These are phyloP conservation scores for Hiodon alosoides DNA, from an alignment of 2,113 vertebrate genomes.

Conservation along the genomic window DNA sequence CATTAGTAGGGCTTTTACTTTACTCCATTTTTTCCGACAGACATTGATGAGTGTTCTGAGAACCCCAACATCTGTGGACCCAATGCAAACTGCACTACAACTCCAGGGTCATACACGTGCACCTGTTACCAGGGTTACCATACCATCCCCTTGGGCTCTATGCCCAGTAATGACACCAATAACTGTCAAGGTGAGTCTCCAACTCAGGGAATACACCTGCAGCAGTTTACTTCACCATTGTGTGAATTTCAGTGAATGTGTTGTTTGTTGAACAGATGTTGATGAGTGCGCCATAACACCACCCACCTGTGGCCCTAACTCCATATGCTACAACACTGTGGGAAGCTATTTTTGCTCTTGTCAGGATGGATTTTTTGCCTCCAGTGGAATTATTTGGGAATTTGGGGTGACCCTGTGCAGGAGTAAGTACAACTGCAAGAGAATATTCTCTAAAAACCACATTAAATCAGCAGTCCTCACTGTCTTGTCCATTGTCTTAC, in stretches of 20 bases:
- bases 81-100: background rate
- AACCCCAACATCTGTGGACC: no score
- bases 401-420: background rate
- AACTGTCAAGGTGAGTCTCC: background rate
- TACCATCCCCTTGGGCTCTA: background rate
- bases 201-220: background rate
- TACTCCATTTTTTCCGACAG: background rate
- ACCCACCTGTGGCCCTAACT: no score
- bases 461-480: background rate
- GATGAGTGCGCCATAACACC: no score
- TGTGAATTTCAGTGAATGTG: background rate
- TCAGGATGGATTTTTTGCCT: background rate
- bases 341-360: background rate
- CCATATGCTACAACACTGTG: no score
- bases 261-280: background rate
- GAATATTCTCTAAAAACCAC: background rate
- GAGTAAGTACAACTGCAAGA: background rate
- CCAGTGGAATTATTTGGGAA: background rate
- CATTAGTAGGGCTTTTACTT: no score
- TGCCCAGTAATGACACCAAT: background rate
- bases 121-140: background rate
- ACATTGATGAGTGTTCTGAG: background rate
- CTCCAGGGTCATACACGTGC: background rate
- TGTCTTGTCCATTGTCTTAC: background rate
- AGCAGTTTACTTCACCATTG: background rate